Evolutionary conservation across 2,113 vertebrate genomes (phyloP), one percentile per base, ranked within the genome.

Genomic region (Clarias magur): DNA sequence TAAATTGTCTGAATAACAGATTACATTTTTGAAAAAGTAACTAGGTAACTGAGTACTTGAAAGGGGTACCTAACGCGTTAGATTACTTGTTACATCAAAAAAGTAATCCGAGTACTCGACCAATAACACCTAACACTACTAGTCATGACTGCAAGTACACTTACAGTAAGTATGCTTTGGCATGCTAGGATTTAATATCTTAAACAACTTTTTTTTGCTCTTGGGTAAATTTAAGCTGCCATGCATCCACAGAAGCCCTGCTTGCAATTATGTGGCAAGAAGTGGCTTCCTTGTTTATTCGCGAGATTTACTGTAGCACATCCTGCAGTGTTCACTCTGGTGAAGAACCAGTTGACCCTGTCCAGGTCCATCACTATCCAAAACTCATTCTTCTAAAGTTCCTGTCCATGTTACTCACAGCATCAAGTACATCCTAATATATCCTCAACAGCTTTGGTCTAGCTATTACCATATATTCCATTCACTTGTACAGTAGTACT

Each of bases 181-280:
- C 7, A 48, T 48, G 48, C 7, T 48, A 48, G 48, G 48, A 48
- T 48, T 48, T 48, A 48, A 48, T 48, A 48, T 48, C 48, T 48
- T 42, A 42, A 3, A 4, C 4, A 6, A 42, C 42, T 42, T 42
- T 42, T 42, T 42, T 42, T 7, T 6, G 42, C 6, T 38, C 34
- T 38, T 42, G 42, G 3, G 57, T 42, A 65, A 30, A 75, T 79
- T 85, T 84, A 81, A 83, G 70, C 65, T 48, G 73, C 81, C 86
- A 59, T 89, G 85, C 65, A 72, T 85, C 86, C 56, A 76, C 57
- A 76, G 16, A 83, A 84, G 79, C 83, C 59, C 82, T 90, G 86
- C 85, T 91, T 89, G 73, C 34, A 84, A 89, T 90, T 91, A 87
- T 85, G 53, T 75, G 72, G 57, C 53, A 73, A 78, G 62, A 54